Conservation (phyloP, 2,888 invertebrate species). For the Clanis bilineata region DNA sequence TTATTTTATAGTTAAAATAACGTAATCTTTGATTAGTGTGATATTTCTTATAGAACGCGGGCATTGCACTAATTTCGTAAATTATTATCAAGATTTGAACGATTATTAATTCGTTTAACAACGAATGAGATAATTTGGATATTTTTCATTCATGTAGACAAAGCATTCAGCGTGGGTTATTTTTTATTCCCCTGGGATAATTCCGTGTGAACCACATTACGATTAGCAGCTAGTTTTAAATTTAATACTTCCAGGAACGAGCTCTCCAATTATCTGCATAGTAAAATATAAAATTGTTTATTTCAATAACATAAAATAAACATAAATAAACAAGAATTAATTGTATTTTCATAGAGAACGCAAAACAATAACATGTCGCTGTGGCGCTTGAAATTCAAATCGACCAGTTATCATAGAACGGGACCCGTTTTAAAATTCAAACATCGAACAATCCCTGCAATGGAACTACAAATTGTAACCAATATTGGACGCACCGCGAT, state of each 20-base stretch:
- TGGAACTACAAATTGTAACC: slow-evolving; percentile 61
- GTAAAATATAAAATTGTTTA: neutral
- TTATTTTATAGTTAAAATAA: too few relatives aligned
- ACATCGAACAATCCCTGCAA: slow-evolving; percentile 41
- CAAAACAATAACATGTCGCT: neutral
- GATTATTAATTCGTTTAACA: too few relatives aligned
- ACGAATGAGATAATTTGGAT: too few relatives aligned
- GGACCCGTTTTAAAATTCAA: slow-evolving; percentile 65
- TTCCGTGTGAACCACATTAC: too few relatives aligned
- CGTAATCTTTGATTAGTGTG: too few relatives aligned
- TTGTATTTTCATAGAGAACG: slow-evolving; percentile 2
- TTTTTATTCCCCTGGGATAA: too few relatives aligned
- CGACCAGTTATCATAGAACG: slow-evolving; percentile 16
- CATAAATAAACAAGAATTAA: slow-evolving; percentile 8
- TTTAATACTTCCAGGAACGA: neutral
- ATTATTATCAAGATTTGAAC: too few relatives aligned
- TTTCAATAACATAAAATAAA: neutral
- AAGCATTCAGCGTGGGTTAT: too few relatives aligned
- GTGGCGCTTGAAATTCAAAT: slow-evolving; percentile 20
- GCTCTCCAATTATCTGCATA: neutral
- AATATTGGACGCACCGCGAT: slow-evolving; percentile 58
- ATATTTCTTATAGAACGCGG: too few relatives aligned
- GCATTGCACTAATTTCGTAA: too few relatives aligned
- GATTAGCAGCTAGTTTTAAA: too few relatives aligned
- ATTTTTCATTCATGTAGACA: too few relatives aligned